Percentiles rank a stretch among this genome's conserved stretches.
phyloP scores from a whole-genome alignment of 2,797 vertebrate species.

The Enteromius paludinosus region DNA sequence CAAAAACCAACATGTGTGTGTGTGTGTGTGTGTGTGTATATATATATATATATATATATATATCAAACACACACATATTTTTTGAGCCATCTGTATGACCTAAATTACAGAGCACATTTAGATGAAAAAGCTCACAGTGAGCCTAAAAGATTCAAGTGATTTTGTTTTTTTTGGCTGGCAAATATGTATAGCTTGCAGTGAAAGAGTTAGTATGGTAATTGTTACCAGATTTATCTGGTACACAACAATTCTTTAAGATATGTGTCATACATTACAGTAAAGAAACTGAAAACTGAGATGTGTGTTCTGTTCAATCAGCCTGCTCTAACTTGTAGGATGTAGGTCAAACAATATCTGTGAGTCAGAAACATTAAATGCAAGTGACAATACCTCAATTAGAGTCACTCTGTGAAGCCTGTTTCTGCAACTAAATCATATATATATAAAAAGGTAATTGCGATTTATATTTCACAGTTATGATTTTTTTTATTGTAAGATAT shows the following conservation, averaged over 20 bases:
- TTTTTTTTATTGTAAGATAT: too few relatives aligned
- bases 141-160: slow-evolving; percentile 13
- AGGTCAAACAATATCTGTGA: background rate
- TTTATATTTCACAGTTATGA: too few relatives aligned
- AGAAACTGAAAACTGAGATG: background rate
- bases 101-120: slow-evolving; percentile 22
- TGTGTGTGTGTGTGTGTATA: too few relatives aligned
- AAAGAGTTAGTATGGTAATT: slow-evolving; percentile 31
- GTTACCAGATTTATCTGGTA: slow-evolving; percentile 25
- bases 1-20: too few relatives aligned
- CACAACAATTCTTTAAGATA: background rate
- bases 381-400: slow-evolving; percentile 1
- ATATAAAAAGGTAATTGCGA: too few relatives aligned
- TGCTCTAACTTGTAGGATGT: background rate
- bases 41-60: background rate
- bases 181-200: slow-evolving; percentile 2
- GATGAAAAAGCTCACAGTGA: background rate
- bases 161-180: slow-evolving; percentile 28
- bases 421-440: too few relatives aligned
- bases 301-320: background rate
- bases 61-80: background rate
- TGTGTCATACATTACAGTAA: slow-evolving; percentile 19
- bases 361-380: background rate
- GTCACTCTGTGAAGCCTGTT: background rate
- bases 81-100: background rate